Evolutionary conservation across 2,113 vertebrate genomes (phyloP).

Genomic region (Megalops atlanticus): DNA sequence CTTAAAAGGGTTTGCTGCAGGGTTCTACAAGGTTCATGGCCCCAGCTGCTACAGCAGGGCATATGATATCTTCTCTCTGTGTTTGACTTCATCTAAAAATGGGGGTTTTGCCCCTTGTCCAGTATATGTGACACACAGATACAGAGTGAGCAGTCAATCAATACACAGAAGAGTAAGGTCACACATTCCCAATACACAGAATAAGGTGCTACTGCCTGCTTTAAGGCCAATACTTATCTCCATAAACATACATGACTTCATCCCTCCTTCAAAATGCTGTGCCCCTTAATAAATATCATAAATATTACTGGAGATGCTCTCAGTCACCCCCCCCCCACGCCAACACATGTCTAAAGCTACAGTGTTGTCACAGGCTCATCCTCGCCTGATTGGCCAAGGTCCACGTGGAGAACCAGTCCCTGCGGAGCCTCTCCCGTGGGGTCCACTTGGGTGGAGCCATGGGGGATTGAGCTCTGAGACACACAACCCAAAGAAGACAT

Average conservation of each 20-base stretch:
- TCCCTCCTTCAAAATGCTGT: background rate
- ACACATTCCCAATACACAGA: too few relatives aligned
- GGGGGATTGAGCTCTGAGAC: background rate
- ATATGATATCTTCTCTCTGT: background rate
- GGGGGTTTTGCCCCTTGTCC: background rate
- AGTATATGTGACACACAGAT: background rate
- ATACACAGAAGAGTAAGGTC: background rate
- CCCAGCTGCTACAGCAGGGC: background rate
- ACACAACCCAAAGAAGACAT: constrained; percentile 42
- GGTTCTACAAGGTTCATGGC: background rate
- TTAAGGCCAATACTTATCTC: background rate
- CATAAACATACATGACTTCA: background rate
- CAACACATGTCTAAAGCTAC: constrained; percentile 21
- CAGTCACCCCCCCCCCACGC: background rate
- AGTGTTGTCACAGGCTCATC: constrained; percentile 43
- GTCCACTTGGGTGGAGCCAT: background rate
- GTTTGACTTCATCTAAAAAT: background rate
- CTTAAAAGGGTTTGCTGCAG: background rate
- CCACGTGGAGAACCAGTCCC: background rate
- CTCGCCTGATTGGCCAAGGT: constrained; percentile 5
- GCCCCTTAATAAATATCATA: background rate
- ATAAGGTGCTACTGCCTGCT: background rate
- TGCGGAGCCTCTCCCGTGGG: background rate
- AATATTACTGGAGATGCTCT: too few relatives aligned
- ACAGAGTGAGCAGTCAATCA: background rate